Conservation (phyloP, 1,140 invertebrate genomes). For the Trichonephila clavata region DNA sequence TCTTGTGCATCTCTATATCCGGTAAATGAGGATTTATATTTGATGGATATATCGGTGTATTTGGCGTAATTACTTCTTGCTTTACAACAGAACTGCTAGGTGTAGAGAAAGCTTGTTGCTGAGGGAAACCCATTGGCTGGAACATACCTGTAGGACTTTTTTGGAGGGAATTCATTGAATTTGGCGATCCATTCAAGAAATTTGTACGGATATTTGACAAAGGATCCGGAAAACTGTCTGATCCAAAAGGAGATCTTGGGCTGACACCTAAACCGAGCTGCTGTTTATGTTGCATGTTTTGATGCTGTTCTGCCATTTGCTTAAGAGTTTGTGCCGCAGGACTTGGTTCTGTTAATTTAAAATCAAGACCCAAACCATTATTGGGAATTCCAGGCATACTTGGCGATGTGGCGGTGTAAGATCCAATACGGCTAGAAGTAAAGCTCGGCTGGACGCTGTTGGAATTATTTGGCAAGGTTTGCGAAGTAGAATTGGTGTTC, state of each 20-base stretch:
- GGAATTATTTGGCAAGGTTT: conserved; percentile 61
- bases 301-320: conserved; percentile 97
- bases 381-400: conserved; percentile 51
- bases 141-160: conserved; percentile 65
- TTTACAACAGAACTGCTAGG: conserved; percentile 33
- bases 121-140: conserved; percentile 44
- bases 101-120: conserved; percentile 25
- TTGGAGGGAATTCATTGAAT: conserved; percentile 44
- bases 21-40: conserved; percentile 48
- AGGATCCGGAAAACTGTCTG: conserved; percentile 65
- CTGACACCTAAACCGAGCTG: conserved; percentile 41
- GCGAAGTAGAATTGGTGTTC: background rate
- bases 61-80: conserved; percentile 41
- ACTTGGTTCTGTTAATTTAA: conserved; percentile 82
- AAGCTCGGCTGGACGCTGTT: conserved; percentile 18
- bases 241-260: conserved; percentile 67
- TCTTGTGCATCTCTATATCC: conserved; percentile 52
- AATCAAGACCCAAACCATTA: conserved; percentile 79
- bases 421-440: background rate
- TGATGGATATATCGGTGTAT: conserved; percentile 24
- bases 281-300: conserved; percentile 87
- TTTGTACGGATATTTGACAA: conserved; percentile 64
- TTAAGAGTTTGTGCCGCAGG: conserved; percentile 96
- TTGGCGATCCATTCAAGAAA: conserved; percentile 59
- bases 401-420: conserved; percentile 50